phyloP scores from a whole-genome alignment of 2,113 vertebrate species.

The Heliornis fulica region DNA sequence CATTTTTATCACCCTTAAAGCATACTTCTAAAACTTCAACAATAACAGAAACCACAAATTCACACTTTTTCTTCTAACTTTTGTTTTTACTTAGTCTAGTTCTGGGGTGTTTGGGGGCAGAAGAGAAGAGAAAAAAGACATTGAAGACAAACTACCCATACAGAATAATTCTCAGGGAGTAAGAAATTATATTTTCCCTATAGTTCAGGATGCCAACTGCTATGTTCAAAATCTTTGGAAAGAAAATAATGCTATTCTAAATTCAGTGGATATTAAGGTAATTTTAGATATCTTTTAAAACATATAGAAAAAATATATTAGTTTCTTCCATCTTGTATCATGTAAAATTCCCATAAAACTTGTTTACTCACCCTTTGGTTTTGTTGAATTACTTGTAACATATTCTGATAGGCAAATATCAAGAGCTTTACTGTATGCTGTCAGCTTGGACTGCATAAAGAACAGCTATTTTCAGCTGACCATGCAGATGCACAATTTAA shows the following conservation, averaged over 20 bases:
- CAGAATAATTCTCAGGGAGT: not conserved
- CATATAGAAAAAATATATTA: not conserved
- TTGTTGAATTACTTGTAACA: not conserved
- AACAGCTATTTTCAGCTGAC: not conserved
- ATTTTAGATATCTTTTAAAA: not conserved
- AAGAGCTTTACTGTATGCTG: not conserved
- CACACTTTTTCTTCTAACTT: not conserved
- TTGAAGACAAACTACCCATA: not conserved
- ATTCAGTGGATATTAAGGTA: not conserved
- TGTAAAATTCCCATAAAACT: not conserved
- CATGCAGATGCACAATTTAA: not conserved
- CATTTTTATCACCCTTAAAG: constrained; percentile 28
- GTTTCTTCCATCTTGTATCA: not conserved
- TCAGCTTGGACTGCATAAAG: not conserved
- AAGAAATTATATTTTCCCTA: not conserved
- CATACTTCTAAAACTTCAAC: constrained; percentile 6
- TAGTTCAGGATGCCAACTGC: not conserved
- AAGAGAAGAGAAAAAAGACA: not conserved
- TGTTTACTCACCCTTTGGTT: not conserved
- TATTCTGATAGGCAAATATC: not conserved
- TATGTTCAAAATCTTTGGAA: not conserved
- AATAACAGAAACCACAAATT: not conserved
- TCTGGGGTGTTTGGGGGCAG: not conserved
- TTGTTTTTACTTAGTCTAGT: not conserved
- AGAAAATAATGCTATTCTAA: not conserved